Evolutionary conservation across 2,797 vertebrate genomes (phyloP), one percentile per base, ranked within the genome.

Genomic region (Acipenser oxyrinchus): DNA sequence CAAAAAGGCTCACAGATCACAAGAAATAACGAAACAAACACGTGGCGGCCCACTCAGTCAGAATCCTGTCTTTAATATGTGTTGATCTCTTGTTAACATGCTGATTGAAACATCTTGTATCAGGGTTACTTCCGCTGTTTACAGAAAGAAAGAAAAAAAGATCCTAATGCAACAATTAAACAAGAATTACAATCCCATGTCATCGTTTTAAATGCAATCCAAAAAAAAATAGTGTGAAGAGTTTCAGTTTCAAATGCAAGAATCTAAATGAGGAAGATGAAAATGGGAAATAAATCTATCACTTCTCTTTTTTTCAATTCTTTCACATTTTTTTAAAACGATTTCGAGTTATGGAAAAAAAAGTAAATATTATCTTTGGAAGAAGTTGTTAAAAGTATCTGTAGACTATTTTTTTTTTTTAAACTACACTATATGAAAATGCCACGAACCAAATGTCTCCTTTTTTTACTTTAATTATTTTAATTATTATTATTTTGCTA

Each of bases 361-460:
- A 68, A 83, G 51, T 13, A 65, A 51, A 82, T 86, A 78, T 80
- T 71, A 86, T 90, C 89, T 91, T 91, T 91, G 89, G 90, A 89
- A 84, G 80, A 85, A 86, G 80, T 81, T 2, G 23, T 37, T 37
- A 80, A 82, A 86, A 71, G 64, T 82, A 66, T 69, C 71, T 73
- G 69, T 79, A 74, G 65, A 49, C 18, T 77, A 74, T 89, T 85
- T 83, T 88, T 82, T 49, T 77, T 74, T 89, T 85, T 83, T 88
- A 81, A 83, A 87, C 92, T 95, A 94, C 87, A 90, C 89, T 91
- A 88, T 86, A 91, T 90, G 90, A 88, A 92, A 86, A 89, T 84
- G 89, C 88, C 80, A 82, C 93, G 94, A 94, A 86, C 91, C 92
- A 92, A 84, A 82, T 78, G 81, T 84, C 86, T 75, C 49, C 12